Percentiles rank a stretch among this genome's conserved stretches.
These are phyloP conservation scores for Glomeris marginata DNA, from an alignment of 2,888 invertebrate species.

Conservation along the genomic window DNA sequence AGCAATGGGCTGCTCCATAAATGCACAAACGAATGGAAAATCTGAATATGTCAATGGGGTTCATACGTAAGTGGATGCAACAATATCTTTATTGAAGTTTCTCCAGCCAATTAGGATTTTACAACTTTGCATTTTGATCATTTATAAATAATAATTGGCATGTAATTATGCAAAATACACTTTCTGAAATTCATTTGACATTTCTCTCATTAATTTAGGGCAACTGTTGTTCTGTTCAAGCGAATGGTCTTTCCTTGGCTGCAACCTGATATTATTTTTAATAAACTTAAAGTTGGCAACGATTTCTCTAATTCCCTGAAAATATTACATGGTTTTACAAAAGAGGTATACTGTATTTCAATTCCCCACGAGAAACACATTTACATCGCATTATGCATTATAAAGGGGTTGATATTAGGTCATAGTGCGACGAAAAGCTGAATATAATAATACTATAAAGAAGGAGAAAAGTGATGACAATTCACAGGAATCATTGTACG, in stretches of 20 bases:
- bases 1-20: slow-evolving; percentile 62
- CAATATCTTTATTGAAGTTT: no score
- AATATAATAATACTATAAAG: neutral
- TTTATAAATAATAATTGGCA: no score
- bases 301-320: slow-evolving; percentile 27
- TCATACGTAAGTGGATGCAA: no score
- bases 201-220: slow-evolving; percentile 55
- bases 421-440: neutral
- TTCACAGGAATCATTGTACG: neutral
- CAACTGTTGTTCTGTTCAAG: slow-evolving; percentile 28
- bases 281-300: slow-evolving; percentile 25
- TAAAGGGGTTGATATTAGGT: no score
- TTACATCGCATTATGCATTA: no score
- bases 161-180: no score
- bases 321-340: slow-evolving; percentile 24
- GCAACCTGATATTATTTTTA: slow-evolving; percentile 28
- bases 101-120: no score
- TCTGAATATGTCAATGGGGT: slow-evolving; percentile 52
- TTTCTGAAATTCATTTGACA: no score
- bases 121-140: no score
- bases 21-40: slow-evolving; percentile 51
- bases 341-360: no score
- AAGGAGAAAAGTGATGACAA: neutral
- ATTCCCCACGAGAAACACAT: no score
- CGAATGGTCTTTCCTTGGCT: slow-evolving; percentile 30